Evolutionary conservation across 1,140 invertebrate genomes (phyloP), one percentile per base, ranked within the genome.

Genomic region (Drosophila rufa): DNA sequence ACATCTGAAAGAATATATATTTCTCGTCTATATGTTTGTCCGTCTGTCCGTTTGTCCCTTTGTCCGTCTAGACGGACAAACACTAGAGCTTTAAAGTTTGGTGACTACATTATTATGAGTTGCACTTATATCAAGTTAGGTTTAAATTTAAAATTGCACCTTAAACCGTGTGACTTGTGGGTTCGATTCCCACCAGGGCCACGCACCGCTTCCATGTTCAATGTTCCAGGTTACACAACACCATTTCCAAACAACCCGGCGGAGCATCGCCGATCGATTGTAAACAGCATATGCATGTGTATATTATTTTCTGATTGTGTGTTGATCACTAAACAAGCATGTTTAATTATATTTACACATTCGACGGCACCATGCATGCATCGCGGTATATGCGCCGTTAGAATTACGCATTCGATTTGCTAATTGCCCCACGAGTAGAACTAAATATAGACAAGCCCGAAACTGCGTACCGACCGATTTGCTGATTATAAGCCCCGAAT

Each of bases 321-420:
- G 51, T 25, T 55, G 64, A 55, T 68, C 30, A 53, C 48, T 67
- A 45, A 25, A 33, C 45, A 48, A 69, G 47, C 66, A 70, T 70
- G 42, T 47, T 70, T 56, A 27, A 69, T 71, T 69, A 40, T 69
- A 56, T 33, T 47, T 68, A 68, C 68, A 69, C 65, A n/a, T 56
- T 25, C 19, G 51, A 22, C 47, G 36, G 30, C 48, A 38, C 42
- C 30, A 11, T 33, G 36, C 27, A 25, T 33, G 51, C 42, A 66
- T 46, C 48, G 22, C 22, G 25, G 25, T 17, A 67, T 70, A 58
- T 57, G 50, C 69, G 69, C 27, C 38, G 42, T 62, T 47, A 33
- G 36, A 62, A 75, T 30, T 70, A 74, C 55, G 40, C 55, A 60
- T 53, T 74, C 47, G 66, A 38, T 46, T 61, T 51, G 68, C 57